Evolutionary conservation across 1,140 invertebrate species (phyloP).

Genomic region (Acromyrmex heyeri): DNA sequence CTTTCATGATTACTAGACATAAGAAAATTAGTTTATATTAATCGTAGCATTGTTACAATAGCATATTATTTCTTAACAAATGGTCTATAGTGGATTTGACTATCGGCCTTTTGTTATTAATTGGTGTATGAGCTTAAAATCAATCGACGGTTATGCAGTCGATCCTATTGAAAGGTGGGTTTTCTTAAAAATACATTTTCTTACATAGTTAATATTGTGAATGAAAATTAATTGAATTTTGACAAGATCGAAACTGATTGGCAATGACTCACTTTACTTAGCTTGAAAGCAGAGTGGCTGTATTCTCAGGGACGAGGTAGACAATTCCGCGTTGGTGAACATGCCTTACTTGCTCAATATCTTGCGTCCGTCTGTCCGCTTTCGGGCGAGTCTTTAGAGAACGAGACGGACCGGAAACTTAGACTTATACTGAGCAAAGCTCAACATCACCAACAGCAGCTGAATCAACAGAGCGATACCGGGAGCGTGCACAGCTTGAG

Average conservation of each 20-base stretch:
- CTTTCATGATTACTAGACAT: slow-evolving; percentile 46
- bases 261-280: slow-evolving; percentile 82
- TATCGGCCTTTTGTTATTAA: slow-evolving; percentile 97
- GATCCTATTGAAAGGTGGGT: slow-evolving; percentile 95
- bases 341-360: slow-evolving; percentile 93
- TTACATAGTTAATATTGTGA: slow-evolving; percentile 35
- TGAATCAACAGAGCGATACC: slow-evolving; percentile 89
- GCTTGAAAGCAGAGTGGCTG: slow-evolving; percentile 97
- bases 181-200: slow-evolving; percentile 18
- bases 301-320: slow-evolving; percentile 96
- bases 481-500: slow-evolving; percentile 85
- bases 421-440: slow-evolving; percentile 95
- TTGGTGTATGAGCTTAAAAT: slow-evolving; percentile 95
- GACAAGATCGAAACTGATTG: slow-evolving; percentile 62
- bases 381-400: slow-evolving; percentile 91
- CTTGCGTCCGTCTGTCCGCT: slow-evolving; percentile 92
- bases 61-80: slow-evolving; percentile 85
- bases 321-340: slow-evolving; percentile 95
- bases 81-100: slow-evolving; percentile 92
- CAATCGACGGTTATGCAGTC: slow-evolving; percentile 95
- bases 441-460: slow-evolving; percentile 94
- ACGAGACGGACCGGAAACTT: slow-evolving; percentile 95
- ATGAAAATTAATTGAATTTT: slow-evolving; percentile 5
- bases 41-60: slow-evolving; percentile 64
- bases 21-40: slow-evolving; percentile 53